Evolutionary conservation across 2,113 vertebrate genomes (phyloP), one percentile per base, ranked within the genome.

Genomic region (Aphelocoma coerulescens): DNA sequence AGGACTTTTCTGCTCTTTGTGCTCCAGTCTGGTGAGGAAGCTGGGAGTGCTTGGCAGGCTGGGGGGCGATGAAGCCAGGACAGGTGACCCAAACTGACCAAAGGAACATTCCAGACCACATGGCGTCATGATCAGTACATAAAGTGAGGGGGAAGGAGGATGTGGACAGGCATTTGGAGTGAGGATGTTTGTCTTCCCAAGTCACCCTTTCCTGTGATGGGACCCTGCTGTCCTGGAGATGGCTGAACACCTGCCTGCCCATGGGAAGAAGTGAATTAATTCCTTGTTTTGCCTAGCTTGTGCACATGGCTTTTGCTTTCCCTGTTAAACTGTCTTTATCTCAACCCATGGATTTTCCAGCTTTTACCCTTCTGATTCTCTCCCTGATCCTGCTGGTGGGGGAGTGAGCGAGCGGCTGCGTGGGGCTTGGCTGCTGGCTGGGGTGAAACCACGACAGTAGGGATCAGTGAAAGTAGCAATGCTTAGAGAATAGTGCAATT

Each of bases 351-450:
- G 13, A 10, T 52, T 67, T 66, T 74, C 44, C 27, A 44, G 18
- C 37, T 52, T 74, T 46, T 59, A n/a, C 22, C 33, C 8, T 67
- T 59, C 51, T 43, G 22, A 22, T 51, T 51, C 11, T 80, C 58
- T 51, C 68, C 15, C 5, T 18, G 22, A 37, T 37, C 18, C 12
- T 22, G 23, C 19, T 39, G 33, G 10, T 28, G 11, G 44, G 44
- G 27, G 4, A 59, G 23, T n/a, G 27, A 81, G 27, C 0, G 0
- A 59, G 37, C 0, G 0, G 44, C 14, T 58, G 33, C 3, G 1
- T 39, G 26, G 13, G 22, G 28, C 23, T 67, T 44, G 61, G 22
- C 20, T 74, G 57, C 13, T 24, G 32, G 3, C 17, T 65, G 33
- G 13, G 27, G 7, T 67, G 23, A 74, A 44, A 67, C 33, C 52